Base-by-base conservation (phyloP, 2,797 vertebrate genomes). In the Kryptolebias ocellatus region DNA sequence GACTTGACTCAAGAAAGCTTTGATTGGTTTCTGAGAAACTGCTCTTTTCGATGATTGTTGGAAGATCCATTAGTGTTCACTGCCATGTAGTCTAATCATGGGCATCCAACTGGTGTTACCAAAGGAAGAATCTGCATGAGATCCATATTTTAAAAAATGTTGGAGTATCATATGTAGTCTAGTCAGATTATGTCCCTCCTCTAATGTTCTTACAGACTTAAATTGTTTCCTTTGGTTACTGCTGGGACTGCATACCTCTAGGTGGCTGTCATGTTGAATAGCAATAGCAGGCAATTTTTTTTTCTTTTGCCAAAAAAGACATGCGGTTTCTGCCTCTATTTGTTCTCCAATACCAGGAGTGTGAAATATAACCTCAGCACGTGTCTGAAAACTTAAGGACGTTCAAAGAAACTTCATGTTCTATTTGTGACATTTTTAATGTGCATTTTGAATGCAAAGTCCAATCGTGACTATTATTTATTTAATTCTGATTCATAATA, bases 131-230 rank as follows among this genome's bases (percentile, higher is more conserved):
- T 62, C 62, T 63, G 68, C 49, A 70, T 60, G 17, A 68, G 54
- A 10, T 67, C 60, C 76, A 52, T 42, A 9, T 42, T 79, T 76
- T 61, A 83, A 75, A 70, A 53, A 49, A 78, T 85, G 83, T 72
- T 88, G 82, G 88, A 87, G 89, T 78, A 65, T 69, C 8, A 31
- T 69, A 76, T 77, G 56, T 64, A 50, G 62, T 72, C 70, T 61
- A 72, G 64, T 79, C 47, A 56, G 75, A 69, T 80, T 80, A 71
- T 74, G 68, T 55, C 77, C 78, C 79, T 80, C 72, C 83, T 64
- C 77, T 76, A 87, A 88, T 74, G 81, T 50, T 80, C 61, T 69
- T 58, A 70, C 53, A 5, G 55, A 65, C 62, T 60, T 79, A 67
- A 80, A 81, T 69, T 44, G 72, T 81, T 83, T 87, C 67, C 76